These are phyloP conservation scores for Gallinago undulata DNA, from an alignment of 2,113 vertebrate species.

Conservation along the genomic window DNA sequence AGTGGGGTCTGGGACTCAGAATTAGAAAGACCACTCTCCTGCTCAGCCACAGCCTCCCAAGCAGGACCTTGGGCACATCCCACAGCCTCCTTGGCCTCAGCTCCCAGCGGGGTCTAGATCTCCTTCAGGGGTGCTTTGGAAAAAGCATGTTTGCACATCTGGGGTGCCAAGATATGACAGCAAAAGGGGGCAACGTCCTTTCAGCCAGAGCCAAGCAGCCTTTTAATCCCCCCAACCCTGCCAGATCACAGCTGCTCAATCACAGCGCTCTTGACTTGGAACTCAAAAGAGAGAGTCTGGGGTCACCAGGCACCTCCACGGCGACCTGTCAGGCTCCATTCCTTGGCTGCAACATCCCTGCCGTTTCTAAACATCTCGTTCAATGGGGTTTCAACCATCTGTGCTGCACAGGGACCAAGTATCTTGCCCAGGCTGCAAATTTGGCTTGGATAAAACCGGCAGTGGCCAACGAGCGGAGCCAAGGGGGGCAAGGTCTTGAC, in stretches of 20 bases:
- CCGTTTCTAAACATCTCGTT: conserved; percentile 25
- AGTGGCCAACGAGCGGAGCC: background rate
- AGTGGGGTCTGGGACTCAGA: background rate
- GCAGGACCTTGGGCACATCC: background rate
- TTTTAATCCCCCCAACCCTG: conserved; percentile 24
- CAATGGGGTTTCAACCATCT: conserved; percentile 47
- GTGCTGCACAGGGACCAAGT: background rate
- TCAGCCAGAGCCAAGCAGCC: background rate
- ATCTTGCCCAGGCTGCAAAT: background rate
- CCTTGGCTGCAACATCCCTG: background rate
- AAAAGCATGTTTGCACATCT: background rate
- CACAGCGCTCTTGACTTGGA: background rate
- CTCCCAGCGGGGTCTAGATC: accelerated
- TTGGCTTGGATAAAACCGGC: background rate
- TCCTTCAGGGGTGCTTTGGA: background rate
- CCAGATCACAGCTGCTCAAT: conserved; percentile 35
- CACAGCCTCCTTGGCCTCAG: background rate
- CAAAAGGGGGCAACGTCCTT: conserved; percentile 20
- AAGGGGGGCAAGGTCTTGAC: background rate
- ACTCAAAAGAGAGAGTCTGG: background rate
- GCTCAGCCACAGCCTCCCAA: background rate
- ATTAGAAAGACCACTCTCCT: background rate
- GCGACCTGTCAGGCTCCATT: background rate
- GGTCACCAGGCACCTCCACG: background rate
- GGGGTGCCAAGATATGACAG: background rate